Conservation (phyloP, 2,113 vertebrate species). For the Pedionomus torquatus region DNA sequence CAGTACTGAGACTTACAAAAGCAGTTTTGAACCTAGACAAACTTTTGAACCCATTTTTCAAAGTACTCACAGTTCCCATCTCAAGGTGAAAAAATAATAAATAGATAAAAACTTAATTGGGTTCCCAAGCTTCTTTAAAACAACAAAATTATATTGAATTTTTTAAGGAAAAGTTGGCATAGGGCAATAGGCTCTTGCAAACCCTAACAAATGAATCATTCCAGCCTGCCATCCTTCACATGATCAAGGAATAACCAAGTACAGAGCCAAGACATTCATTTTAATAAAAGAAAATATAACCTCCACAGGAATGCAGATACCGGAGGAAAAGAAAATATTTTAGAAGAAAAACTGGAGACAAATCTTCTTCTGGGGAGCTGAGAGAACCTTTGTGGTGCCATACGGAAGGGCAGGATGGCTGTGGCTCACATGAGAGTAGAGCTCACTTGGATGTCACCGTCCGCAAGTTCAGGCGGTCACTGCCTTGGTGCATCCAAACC, state of each 20-base stretch:
- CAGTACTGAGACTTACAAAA: not conserved
- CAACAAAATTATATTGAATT: not conserved
- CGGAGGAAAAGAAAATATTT: not conserved
- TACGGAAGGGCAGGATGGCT: not conserved
- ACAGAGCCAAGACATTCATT: not conserved
- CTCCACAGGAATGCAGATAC: not conserved
- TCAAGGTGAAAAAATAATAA: slow-evolving; percentile 37
- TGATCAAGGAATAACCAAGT: not conserved
- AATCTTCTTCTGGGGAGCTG: not conserved
- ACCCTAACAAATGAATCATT: not conserved
- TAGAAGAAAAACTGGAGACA: not conserved
- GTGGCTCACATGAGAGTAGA: not conserved
- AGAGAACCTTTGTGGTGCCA: accelerated
- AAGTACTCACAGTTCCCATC: not conserved
- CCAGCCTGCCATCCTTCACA: not conserved
- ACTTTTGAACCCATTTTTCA: slow-evolving; percentile 1
- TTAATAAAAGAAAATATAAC: not conserved
- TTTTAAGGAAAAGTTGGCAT: not conserved
- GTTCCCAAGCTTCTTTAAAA: not conserved
- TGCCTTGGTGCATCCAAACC: not conserved
- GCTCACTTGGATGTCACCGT: not conserved
- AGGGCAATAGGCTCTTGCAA: not conserved
- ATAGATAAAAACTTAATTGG: not conserved
- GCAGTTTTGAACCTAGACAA: not conserved
- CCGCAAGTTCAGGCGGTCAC: not conserved